phyloP scores from a whole-genome alignment of 2,113 vertebrate species.

The Galbula dea region DNA sequence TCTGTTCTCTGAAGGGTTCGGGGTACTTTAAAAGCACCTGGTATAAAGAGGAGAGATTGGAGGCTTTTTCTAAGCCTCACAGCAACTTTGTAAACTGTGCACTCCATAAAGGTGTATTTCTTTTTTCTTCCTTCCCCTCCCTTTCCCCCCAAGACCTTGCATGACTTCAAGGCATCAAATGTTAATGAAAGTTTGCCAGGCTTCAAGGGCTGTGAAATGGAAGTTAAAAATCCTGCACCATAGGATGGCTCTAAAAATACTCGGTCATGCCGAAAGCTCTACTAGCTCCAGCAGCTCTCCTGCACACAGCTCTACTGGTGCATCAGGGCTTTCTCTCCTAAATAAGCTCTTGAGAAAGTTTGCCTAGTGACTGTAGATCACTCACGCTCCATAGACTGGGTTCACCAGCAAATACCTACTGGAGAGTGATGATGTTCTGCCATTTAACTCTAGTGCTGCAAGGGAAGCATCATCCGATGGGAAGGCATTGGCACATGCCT shows the following conservation, averaged over 20 bases:
- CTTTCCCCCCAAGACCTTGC: not conserved
- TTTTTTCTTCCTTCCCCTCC: not conserved
- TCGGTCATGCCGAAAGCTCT: not conserved
- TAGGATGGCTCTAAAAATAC: slow-evolving; percentile 60
- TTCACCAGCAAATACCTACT: not conserved
- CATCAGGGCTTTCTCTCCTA: not conserved
- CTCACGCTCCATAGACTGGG: not conserved
- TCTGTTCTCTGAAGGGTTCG: not conserved
- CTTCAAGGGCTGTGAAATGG: slow-evolving; percentile 48
- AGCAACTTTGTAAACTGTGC: not conserved
- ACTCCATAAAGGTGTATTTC: not conserved
- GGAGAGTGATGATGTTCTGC: not conserved
- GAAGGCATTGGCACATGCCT: accelerated
- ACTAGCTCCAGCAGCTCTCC: not conserved
- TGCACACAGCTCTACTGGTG: not conserved
- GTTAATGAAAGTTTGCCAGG: slow-evolving; percentile 58
- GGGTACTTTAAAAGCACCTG: not conserved
- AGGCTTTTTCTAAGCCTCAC: not conserved
- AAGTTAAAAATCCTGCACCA: slow-evolving; percentile 53
- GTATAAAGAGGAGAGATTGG: not conserved
- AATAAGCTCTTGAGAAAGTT: not conserved
- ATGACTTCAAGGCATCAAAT: slow-evolving; percentile 60
- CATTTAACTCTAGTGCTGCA: not conserved
- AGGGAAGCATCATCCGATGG: accelerated
- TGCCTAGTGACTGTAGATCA: not conserved